These are phyloP conservation scores for Cinclus cinclus DNA, from an alignment of 2,113 vertebrate genomes.

Conservation along the genomic window DNA sequence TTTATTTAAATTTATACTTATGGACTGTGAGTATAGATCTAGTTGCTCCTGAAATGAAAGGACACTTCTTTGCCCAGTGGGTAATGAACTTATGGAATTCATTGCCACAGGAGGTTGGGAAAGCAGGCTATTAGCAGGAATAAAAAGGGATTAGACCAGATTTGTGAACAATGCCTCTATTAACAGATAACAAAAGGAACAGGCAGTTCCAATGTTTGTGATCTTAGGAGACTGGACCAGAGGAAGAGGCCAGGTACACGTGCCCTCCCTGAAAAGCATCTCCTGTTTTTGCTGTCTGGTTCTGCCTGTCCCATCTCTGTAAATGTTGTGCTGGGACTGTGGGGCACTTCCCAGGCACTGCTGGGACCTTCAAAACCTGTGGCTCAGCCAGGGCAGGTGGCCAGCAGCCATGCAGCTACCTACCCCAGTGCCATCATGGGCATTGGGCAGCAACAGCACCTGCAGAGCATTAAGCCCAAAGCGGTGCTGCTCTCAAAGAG, in stretches of 20 bases:
- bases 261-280: background rate
- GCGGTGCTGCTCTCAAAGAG: background rate
- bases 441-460: fast-evolving
- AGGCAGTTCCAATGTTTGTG: background rate
- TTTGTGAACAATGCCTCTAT: slow-evolving; percentile 37
- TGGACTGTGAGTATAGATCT: background rate
- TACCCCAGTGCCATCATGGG: fast-evolving
- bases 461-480: background rate
- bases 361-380: background rate
- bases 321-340: background rate
- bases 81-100: background rate
- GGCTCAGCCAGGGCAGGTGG: background rate
- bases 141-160: slow-evolving; percentile 48
- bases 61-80: background rate
- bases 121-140: slow-evolving; percentile 32
- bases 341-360: background rate
- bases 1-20: background rate
- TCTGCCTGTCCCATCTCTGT: background rate
- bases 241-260: background rate
- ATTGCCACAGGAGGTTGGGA: slow-evolving; percentile 35
- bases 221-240: background rate
- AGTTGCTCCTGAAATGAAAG: background rate
- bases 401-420: background rate
- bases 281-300: background rate
- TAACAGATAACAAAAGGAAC: background rate